A percentile compares a stretch with the other conserved stretches of the same genome.
Conservation (phyloP, 2,888 invertebrate genomes). For the Dromius quadrimaculatus region DNA sequence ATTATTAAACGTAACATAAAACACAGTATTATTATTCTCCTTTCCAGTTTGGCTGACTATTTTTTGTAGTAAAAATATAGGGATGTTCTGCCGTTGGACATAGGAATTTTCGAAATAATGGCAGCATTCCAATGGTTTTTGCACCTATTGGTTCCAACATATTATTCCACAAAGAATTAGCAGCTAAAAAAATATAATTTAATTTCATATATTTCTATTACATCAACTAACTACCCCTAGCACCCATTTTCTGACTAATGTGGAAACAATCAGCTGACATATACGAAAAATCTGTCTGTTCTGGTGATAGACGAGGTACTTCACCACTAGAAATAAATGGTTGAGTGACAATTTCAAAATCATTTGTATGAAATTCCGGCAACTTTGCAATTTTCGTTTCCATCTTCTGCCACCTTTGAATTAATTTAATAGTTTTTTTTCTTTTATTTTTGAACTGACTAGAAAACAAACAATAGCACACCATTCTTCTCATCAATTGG, state of each 20-base stretch:
- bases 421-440: not conserved
- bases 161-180: slow-evolving; percentile 74
- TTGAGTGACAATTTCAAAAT: slow-evolving; percentile 72
- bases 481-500: slow-evolving; percentile 64
- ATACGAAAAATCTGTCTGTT: slow-evolving; percentile 68
- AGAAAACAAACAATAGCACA: slow-evolving; percentile 73
- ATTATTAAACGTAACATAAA: no score
- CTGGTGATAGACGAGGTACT: slow-evolving; percentile 65
- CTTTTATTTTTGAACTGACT: slow-evolving; percentile 32
- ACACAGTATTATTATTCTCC: no score
- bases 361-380: slow-evolving; percentile 68
- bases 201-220: not conserved
- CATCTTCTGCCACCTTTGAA: slow-evolving; percentile 67
- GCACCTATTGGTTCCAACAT: slow-evolving; percentile 69
- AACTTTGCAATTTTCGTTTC: slow-evolving; percentile 68
- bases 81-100: slow-evolving; percentile 68
- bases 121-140: slow-evolving; percentile 62
- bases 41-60: no score
- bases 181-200: slow-evolving; percentile 62
- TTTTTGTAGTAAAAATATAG: slow-evolving; percentile 65
- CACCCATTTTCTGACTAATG: slow-evolving; percentile 72
- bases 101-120: slow-evolving; percentile 62
- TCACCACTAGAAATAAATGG: slow-evolving; percentile 66
- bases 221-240: slow-evolving; percentile 64
- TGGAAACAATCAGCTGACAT: slow-evolving; percentile 75